Conservation (phyloP, 2,797 vertebrate genomes). For the Amazona finschi region DNA sequence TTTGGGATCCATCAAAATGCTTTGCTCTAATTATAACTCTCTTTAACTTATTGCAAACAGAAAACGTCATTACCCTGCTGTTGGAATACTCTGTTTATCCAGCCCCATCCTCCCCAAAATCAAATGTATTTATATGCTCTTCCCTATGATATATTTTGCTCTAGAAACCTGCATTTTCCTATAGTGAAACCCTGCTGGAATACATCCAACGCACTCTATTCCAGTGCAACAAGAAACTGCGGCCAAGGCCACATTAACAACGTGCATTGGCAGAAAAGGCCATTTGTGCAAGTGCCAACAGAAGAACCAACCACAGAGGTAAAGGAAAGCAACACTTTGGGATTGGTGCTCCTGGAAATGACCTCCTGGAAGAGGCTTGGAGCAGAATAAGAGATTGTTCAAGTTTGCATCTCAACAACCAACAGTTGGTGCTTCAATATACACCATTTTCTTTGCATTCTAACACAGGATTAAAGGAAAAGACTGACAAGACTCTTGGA, state of each 20-base stretch:
- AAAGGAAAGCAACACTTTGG: not conserved
- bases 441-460: not conserved
- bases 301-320: not conserved
- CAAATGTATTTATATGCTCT: not conserved
- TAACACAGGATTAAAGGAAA: rapidly evolving
- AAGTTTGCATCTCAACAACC: not conserved
- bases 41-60: not conserved
- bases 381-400: not conserved
- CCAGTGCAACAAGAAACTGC: not conserved
- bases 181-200: not conserved
- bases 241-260: not conserved
- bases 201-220: not conserved
- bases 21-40: slow-evolving; percentile 1
- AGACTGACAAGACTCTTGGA: not conserved
- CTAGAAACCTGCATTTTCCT: not conserved
- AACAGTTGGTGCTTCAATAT: not conserved
- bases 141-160: not conserved
- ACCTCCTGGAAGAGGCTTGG: not conserved
- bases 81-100: not conserved
- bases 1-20: slow-evolving; percentile 9
- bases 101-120: not conserved
- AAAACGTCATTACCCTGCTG: not conserved
- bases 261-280: slow-evolving; percentile 12
- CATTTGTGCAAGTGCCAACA: not conserved
- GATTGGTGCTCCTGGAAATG: slow-evolving; percentile 1